Evolutionary conservation across 92 coral and sea anemone species (phyloP).

Genomic region (Micromussa lordhowensis): DNA sequence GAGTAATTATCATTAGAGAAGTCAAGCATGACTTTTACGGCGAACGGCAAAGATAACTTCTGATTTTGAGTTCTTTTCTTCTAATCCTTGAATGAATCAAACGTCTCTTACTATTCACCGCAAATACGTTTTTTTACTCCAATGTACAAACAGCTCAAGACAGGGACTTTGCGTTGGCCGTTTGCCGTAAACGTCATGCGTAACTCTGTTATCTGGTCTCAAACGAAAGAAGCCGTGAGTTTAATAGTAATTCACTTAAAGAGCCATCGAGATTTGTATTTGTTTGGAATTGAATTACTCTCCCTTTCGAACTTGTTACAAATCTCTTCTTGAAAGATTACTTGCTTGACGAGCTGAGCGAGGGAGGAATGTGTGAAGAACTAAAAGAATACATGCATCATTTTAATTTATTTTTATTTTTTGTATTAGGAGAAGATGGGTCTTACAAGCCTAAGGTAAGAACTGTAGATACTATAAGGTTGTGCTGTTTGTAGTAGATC

Average conservation of each 20-base stretch:
- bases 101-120: too few relatives aligned
- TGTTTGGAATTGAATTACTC: not conserved
- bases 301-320: not conserved
- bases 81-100: too few relatives aligned
- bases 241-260: not conserved
- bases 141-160: too few relatives aligned
- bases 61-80: too few relatives aligned
- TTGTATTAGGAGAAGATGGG: slow-evolving; percentile 71
- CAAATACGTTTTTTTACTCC: too few relatives aligned
- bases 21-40: too few relatives aligned
- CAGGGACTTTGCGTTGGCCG: too few relatives aligned
- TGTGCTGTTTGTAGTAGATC: not conserved
- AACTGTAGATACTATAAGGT: not conserved
- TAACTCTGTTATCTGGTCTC: too few relatives aligned
- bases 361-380: not conserved
- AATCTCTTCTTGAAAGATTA: not conserved
- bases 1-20: slow-evolving; percentile 9
- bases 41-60: too few relatives aligned
- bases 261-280: not conserved
- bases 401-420: not conserved
- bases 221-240: too few relatives aligned
- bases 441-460: slow-evolving; percentile 71
- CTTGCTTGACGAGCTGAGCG: not conserved
- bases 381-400: not conserved
- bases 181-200: too few relatives aligned